Percentiles rank a stretch among this genome's conserved stretches.
These are phyloP conservation scores for Spodoptera frugiperda DNA, from an alignment of 1,140 invertebrate genomes.

Conservation along the genomic window DNA sequence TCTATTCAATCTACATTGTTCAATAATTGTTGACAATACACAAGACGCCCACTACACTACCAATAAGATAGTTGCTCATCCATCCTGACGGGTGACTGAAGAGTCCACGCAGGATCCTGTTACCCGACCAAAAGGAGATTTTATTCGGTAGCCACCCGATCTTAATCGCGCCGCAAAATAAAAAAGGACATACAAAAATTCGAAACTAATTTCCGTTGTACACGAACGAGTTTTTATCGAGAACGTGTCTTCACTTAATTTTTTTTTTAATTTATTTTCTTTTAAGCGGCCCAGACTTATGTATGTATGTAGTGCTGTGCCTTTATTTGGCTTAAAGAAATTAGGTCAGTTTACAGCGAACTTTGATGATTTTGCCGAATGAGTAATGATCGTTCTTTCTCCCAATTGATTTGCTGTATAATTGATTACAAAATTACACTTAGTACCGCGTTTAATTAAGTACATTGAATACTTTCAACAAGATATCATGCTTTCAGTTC, in stretches of 20 bases:
- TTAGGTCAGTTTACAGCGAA: conserved; percentile 30
- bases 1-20: not conserved
- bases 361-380: not conserved
- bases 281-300: conserved; percentile 7
- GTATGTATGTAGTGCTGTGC: not conserved
- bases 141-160: conserved; percentile 65
- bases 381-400: not conserved
- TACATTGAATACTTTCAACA: too few relatives aligned
- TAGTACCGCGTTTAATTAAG: too few relatives aligned
- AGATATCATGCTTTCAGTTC: too few relatives aligned
- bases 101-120: conserved; percentile 58
- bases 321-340: conserved; percentile 32
- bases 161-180: conserved; percentile 53
- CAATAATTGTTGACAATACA: conserved; percentile 23
- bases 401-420: too few relatives aligned
- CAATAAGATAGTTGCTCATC: conserved; percentile 56
- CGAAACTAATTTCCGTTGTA: conserved; percentile 55
- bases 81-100: conserved; percentile 59
- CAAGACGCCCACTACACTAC: conserved; percentile 9
- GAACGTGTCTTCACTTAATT: conserved; percentile 37
- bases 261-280: conserved; percentile 41
- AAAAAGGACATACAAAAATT: conserved; percentile 49
- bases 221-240: conserved; percentile 47
- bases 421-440: too few relatives aligned
- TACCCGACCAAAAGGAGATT: conserved; percentile 61